Evolutionary conservation across 2,797 vertebrate genomes (phyloP).

Genomic region (Chelmon rostratus): DNA sequence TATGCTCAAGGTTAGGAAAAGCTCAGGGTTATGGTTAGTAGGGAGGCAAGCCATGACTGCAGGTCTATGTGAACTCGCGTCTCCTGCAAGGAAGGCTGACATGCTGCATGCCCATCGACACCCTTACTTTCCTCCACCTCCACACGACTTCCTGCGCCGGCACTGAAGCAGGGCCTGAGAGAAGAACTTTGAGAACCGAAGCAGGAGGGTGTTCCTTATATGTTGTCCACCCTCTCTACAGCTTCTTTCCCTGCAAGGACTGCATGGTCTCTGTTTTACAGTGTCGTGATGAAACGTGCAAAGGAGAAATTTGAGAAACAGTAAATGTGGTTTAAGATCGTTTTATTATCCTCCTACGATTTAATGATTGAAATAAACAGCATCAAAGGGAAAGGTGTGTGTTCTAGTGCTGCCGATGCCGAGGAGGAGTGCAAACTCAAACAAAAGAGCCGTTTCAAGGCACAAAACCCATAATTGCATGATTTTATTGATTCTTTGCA

Average conservation of each 20-base stretch:
- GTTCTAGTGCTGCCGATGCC: background rate
- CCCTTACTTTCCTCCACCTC: too few relatives aligned
- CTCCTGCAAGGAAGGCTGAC: too few relatives aligned
- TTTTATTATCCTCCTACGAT: conserved; percentile 6
- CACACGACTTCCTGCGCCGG: background rate
- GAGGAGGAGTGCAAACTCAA: conserved; percentile 4
- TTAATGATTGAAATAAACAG: conserved; percentile 12
- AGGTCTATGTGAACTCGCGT: too few relatives aligned
- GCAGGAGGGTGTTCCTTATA: background rate
- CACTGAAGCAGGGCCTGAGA: background rate
- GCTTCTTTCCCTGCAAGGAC: background rate
- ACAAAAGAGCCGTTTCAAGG: conserved; percentile 11
- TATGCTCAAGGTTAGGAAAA: too few relatives aligned
- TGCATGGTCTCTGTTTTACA: background rate
- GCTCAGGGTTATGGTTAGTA: too few relatives aligned
- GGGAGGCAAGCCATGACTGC: too few relatives aligned
- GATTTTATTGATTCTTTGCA: conserved; percentile 45
- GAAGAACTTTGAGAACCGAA: background rate
- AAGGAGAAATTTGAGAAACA: background rate
- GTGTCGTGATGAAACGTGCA: background rate
- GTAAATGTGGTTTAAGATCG: background rate
- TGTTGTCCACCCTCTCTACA: background rate
- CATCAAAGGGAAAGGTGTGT: conserved; percentile 13
- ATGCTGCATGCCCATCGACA: too few relatives aligned
- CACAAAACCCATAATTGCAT: conserved; percentile 36